Conservation (phyloP, 2,888 invertebrate species). For the Agonopterix subpropinquella region DNA sequence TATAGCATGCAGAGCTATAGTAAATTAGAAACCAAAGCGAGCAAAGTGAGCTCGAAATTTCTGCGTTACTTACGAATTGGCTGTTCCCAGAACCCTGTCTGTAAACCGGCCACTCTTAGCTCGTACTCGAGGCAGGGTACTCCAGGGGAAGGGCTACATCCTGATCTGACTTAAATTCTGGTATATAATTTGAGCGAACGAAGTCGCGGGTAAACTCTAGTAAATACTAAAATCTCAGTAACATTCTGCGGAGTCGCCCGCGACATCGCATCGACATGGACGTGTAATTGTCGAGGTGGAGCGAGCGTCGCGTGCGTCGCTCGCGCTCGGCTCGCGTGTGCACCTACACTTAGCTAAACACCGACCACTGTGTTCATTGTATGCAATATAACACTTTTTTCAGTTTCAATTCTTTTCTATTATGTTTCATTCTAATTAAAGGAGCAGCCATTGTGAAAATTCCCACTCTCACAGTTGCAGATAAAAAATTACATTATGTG, state of each 20-base stretch:
- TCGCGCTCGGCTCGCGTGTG: constrained; percentile 24
- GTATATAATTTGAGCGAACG: no score
- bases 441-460: constrained; percentile 43
- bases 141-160: no score
- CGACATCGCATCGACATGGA: not conserved
- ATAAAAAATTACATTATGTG: constrained; percentile 48
- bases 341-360: constrained; percentile 25
- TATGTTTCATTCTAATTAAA: constrained; percentile 47
- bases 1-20: no score
- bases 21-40: no score
- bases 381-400: constrained; percentile 42
- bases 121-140: no score
- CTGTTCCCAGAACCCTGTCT: no score
- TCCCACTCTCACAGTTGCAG: constrained; percentile 44
- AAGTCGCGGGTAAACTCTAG: no score
- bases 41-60: no score
- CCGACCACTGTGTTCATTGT: constrained; percentile 36
- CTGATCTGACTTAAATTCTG: no score
- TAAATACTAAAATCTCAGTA: no score
- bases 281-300: not conserved
- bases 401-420: constrained; percentile 34
- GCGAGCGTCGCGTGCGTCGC: constrained; percentile 7
- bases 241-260: not conserved
- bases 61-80: no score
- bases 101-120: no score